Percentiles rank a stretch among this genome's conserved stretches.
Evolutionary conservation across 2,888 invertebrate species (phyloP).

Genomic region (Synergus umbraculus): DNA sequence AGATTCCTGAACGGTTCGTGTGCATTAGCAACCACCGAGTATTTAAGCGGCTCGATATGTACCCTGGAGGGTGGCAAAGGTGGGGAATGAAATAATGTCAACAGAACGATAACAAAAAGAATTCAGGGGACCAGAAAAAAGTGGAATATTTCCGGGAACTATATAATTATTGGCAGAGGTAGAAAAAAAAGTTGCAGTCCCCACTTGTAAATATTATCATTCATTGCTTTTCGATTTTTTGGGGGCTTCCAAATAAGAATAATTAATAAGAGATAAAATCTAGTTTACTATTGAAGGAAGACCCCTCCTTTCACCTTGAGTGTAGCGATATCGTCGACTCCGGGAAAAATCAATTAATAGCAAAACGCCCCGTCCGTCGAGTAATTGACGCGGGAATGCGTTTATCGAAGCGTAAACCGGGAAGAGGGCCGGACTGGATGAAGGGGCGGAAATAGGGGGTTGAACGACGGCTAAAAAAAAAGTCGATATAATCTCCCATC

Average conservation of each 20-base stretch:
- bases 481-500: constrained; percentile 76
- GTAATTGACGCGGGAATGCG: constrained; percentile 74
- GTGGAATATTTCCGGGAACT: neutral
- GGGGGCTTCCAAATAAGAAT: neutral
- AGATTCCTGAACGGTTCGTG: constrained; percentile 67
- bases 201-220: neutral
- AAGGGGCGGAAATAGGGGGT: constrained; percentile 57
- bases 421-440: constrained; percentile 59
- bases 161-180: neutral
- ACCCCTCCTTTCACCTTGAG: neutral
- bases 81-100: neutral
- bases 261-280: neutral
- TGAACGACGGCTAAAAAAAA: constrained; percentile 64
- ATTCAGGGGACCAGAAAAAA: neutral
- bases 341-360: constrained; percentile 73
- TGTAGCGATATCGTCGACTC: constrained; percentile 46
- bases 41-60: constrained; percentile 28
- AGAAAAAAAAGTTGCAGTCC: neutral
- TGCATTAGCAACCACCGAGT: constrained; percentile 59
- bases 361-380: constrained; percentile 65
- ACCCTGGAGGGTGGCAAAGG: neutral
- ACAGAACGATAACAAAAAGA: neutral
- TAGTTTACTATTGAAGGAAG: neutral
- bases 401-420: constrained; percentile 72
- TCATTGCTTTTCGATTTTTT: too few species aligned